Base-by-base conservation (phyloP, 2,888 invertebrate genomes). In the Rapana venosa region DNA sequence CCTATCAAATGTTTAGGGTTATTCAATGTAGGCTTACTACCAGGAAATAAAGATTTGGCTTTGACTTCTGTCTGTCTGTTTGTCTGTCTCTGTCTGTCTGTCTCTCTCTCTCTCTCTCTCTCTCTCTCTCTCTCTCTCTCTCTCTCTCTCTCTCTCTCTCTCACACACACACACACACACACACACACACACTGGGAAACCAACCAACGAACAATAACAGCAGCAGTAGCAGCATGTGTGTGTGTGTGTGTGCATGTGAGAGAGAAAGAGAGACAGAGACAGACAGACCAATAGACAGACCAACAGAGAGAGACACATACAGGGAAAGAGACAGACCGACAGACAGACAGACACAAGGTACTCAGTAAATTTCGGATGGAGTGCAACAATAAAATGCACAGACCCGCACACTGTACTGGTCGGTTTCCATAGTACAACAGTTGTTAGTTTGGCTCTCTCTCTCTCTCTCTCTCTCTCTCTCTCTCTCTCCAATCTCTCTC, bases 41-140 rank as follows among this genome's bases (percentile, higher is more conserved):
- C n/a, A n/a, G n/a, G n/a, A n/a, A n/a, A n/a, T n/a, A n/a, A n/a
- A n/a, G n/a, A n/a, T n/a, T n/a, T n/a, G n/a, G n/a, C n/a, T n/a
- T n/a, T n/a, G n/a, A n/a, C n/a, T n/a, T 77, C 2, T 77, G n/a
- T 77, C 4, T 77, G 26, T 77, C 4, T 77, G 26, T 77, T 1
- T 66, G 20, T 66, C 6, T 66, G 66, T 66, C 66, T 66, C 5
- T 66, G 17, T 79, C 5, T 79, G 26, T 79, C 11, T 79, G 32
- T 79, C 11, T 79, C 79, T 17, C 79, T 79, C 79, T 79, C 79
- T 79, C 79, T 79, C 79, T 79, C 83, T 35, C 83, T 35, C 83
- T 8, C 32, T 35, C 83, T 83, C 83, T 83, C 32, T 83, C 83
- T 36, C 36, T 83, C 83, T 35, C 83, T 36, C 83, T 26, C 32